Evolutionary conservation across 2,888 invertebrate genomes (phyloP).

Genomic region (Tenthredo amoena): DNA sequence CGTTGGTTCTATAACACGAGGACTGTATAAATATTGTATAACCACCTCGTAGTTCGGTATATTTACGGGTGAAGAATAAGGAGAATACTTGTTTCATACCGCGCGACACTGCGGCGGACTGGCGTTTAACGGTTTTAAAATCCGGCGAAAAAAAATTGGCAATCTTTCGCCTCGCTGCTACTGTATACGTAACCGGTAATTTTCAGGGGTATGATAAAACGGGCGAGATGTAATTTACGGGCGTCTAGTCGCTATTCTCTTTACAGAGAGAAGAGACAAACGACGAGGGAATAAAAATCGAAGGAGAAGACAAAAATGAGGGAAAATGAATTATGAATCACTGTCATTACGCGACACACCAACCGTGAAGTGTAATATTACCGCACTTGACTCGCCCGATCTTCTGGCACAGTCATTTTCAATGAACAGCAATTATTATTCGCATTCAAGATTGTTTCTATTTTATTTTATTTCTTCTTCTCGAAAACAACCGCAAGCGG

Average conservation of each 20-base stretch:
- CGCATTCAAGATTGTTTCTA: background rate
- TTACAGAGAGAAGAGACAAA: background rate
- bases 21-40: background rate
- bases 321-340: slow-evolving; percentile 74
- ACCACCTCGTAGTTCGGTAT: background rate
- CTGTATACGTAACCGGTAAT: slow-evolving; percentile 34
- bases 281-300: background rate
- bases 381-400: slow-evolving; percentile 43
- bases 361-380: slow-evolving; percentile 62
- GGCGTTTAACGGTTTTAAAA: background rate
- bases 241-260: background rate
- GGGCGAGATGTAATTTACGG: slow-evolving; percentile 65
- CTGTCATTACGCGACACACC: slow-evolving; percentile 69
- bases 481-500: background rate
- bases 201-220: background rate
- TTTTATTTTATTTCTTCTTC: background rate
- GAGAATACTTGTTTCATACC: too few relatives aligned
- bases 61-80: too few relatives aligned
- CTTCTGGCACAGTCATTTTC: slow-evolving; percentile 58
- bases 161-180: slow-evolving; percentile 23
- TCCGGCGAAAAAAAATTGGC: background rate
- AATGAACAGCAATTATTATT: slow-evolving; percentile 3
- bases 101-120: too few relatives aligned
- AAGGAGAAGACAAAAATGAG: slow-evolving; percentile 57
- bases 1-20: too few relatives aligned